Evolutionary conservation across 2,888 invertebrate species (phyloP).

Genomic region (Andrena hattorfiana): DNA sequence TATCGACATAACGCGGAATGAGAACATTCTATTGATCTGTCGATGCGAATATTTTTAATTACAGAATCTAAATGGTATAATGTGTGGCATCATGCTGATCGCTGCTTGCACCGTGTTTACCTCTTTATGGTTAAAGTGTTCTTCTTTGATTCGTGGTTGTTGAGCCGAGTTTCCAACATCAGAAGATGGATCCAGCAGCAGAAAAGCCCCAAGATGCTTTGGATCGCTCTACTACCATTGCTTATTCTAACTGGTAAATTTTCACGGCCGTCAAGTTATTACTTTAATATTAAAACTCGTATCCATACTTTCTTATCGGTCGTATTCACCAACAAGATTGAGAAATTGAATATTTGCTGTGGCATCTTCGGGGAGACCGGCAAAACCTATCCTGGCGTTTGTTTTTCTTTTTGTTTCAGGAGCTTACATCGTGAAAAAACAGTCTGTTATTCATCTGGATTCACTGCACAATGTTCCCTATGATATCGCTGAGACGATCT

Average conservation of each 20-base stretch:
- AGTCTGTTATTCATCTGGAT: conserved; percentile 81
- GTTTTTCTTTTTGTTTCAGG: conserved; percentile 84
- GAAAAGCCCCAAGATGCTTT: conserved; percentile 76
- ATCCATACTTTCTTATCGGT: conserved; percentile 25
- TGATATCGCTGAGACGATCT: conserved; percentile 79
- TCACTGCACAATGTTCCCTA: conserved; percentile 80
- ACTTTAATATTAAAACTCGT: conserved; percentile 3
- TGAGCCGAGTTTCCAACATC: conserved; percentile 76
- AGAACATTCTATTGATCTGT: background rate
- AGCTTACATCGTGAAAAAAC: conserved; percentile 81
- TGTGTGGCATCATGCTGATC: conserved; percentile 70
- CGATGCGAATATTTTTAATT: conserved; percentile 35
- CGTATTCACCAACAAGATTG: conserved; percentile 33
- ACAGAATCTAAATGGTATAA: conserved; percentile 78
- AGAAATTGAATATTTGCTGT: conserved; percentile 40
- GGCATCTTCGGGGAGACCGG: conserved; percentile 64
- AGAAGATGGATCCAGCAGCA: conserved; percentile 71
- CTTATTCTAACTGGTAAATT: conserved; percentile 87
- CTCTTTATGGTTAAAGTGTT: conserved; percentile 77
- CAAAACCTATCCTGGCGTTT: conserved; percentile 76
- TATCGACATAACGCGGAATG: background rate
- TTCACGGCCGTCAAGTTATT: background rate
- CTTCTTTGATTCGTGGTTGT: conserved; percentile 81
- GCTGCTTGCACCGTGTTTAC: conserved; percentile 76
- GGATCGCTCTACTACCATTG: conserved; percentile 86